Conservation (phyloP, 1,140 invertebrate species). For the Coelopa frigida region DNA sequence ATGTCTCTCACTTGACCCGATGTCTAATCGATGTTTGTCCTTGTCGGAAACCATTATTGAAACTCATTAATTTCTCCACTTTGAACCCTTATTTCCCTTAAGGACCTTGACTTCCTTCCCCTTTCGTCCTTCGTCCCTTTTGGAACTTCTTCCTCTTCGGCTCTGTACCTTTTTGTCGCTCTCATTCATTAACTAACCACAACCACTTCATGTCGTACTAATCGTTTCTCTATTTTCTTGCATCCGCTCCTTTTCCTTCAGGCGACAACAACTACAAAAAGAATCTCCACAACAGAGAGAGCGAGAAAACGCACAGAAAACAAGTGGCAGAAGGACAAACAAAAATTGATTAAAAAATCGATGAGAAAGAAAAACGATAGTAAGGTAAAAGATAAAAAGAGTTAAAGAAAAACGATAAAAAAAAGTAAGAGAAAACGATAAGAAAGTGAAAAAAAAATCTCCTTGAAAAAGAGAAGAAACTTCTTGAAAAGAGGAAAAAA, state of each 20-base stretch:
- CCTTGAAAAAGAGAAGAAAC: constrained; percentile 10
- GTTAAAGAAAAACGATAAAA: constrained; percentile 1
- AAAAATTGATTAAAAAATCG: constrained; percentile 3
- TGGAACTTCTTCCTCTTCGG: too few species aligned
- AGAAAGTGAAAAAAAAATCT: constrained; percentile 6
- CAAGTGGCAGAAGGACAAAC: not conserved
- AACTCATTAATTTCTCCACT: too few species aligned
- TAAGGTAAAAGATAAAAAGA: constrained; percentile 1
- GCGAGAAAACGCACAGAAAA: constrained; percentile 5
- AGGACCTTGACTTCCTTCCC: too few species aligned
- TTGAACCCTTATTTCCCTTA: too few species aligned
- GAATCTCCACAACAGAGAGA: too few species aligned
- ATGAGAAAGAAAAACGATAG: constrained; percentile 3
- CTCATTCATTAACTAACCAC: too few species aligned
- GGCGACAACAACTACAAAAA: constrained; percentile 8
- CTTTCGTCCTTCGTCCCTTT: too few species aligned
- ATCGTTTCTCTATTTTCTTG: constrained; percentile 6
- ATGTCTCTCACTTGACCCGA: too few species aligned
- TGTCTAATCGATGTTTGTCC: too few species aligned
- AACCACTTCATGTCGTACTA: constrained; percentile 13
- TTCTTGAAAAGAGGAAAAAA: too few species aligned
- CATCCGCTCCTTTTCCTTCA: constrained; percentile 15
- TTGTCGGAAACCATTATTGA: too few species aligned
- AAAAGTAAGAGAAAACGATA: not conserved
- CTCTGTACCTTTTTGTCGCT: too few species aligned